Evolutionary conservation across 2,888 invertebrate species (phyloP).

Genomic region (Noctua janthe): DNA sequence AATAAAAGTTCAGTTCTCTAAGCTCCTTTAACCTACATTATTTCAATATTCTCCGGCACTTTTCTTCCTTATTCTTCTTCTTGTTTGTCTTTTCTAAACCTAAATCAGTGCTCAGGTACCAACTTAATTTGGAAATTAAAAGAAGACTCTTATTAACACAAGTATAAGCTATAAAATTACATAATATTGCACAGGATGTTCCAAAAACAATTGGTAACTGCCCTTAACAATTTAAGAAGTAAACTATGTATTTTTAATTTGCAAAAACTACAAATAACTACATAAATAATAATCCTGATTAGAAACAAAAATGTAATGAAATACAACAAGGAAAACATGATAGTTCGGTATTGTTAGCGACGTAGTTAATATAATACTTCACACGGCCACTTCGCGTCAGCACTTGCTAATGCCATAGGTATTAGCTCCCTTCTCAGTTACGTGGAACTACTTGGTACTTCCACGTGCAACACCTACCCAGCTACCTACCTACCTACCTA

Average conservation of each 20-base stretch:
- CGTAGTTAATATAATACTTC: conserved; percentile 69
- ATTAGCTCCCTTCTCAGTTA: conserved; percentile 66
- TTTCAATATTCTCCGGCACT: background rate
- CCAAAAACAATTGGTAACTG: background rate
- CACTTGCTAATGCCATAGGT: conserved; percentile 70
- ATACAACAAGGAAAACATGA: conserved; percentile 78
- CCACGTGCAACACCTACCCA: conserved; percentile 78
- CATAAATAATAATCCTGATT: conserved; percentile 35
- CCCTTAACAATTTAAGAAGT: background rate
- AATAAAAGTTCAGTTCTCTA: background rate
- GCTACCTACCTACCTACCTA: conserved; percentile 63
- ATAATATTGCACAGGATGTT: background rate
- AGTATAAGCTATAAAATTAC: background rate
- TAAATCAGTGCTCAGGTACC: background rate
- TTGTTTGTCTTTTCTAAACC: background rate
- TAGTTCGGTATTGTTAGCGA: conserved; percentile 73
- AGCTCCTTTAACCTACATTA: background rate
- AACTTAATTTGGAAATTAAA: background rate
- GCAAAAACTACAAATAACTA: background rate
- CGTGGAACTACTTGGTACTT: conserved; percentile 77
- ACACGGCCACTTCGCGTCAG: conserved; percentile 69
- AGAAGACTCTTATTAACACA: background rate
- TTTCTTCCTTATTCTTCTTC: background rate
- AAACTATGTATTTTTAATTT: no score
- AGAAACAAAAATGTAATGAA: conserved; percentile 60